Percentiles rank a stretch among this genome's conserved stretches.
Conservation (phyloP, 2,888 invertebrate species). For the Meloe dianella region DNA sequence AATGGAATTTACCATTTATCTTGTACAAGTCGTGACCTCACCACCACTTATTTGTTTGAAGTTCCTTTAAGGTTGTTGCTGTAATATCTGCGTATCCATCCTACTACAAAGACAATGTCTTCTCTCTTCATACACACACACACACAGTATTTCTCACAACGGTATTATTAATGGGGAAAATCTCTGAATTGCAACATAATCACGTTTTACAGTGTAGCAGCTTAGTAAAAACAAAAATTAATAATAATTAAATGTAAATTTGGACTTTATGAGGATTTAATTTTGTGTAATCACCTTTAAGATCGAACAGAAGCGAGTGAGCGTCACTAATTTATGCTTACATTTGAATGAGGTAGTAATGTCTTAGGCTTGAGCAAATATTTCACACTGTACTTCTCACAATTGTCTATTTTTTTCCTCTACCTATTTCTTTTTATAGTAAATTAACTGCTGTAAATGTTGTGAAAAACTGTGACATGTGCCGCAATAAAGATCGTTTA, state of each 20-base stretch:
- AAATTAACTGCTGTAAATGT: slow-evolving; percentile 7
- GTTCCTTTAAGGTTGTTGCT: slow-evolving; percentile 26
- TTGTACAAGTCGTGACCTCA: slow-evolving; percentile 35
- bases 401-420: slow-evolving; percentile 20
- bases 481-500: slow-evolving; percentile 31
- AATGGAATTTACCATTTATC: slow-evolving; percentile 39
- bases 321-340: slow-evolving; percentile 29
- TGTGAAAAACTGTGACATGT: slow-evolving; percentile 29
- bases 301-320: slow-evolving; percentile 10
- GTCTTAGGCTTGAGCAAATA: slow-evolving; percentile 12
- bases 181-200: background rate
- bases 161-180: background rate
- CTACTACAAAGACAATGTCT: background rate
- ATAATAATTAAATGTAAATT: slow-evolving; percentile 25
- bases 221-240: background rate
- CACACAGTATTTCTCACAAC: background rate
- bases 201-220: background rate
- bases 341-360: slow-evolving; percentile 23
- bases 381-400: slow-evolving; percentile 16
- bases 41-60: slow-evolving; percentile 32
- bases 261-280: slow-evolving; percentile 20
- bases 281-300: slow-evolving; percentile 13
- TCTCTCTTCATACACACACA: no score
- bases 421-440: background rate
- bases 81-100: background rate